A percentile compares a stretch with the other conserved stretches of the same genome.
phyloP scores from a whole-genome alignment of 2,113 vertebrate genomes.

The Sinocyclocheilus rhinocerous region DNA sequence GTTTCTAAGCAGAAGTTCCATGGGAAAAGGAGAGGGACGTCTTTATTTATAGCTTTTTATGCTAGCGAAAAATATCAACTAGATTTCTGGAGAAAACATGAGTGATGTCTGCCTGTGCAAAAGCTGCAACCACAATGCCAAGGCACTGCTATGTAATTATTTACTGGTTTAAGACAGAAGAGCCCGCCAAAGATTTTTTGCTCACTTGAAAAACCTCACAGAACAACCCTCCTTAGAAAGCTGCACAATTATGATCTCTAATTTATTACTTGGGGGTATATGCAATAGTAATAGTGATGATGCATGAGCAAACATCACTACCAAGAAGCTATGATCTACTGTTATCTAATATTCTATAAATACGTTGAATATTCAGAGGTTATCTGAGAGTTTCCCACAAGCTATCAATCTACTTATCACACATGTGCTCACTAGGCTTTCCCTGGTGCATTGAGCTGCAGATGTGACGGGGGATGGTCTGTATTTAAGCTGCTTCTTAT shows the following conservation, averaged over 20 bases:
- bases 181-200: background rate
- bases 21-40: background rate
- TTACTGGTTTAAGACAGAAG: background rate
- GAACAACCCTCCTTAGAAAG: background rate
- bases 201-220: background rate
- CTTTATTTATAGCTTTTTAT: background rate
- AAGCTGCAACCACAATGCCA: background rate
- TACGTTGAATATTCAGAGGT: background rate
- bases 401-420: slow-evolving; percentile 25
- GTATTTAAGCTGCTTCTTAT: slow-evolving; percentile 3
- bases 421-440: slow-evolving; percentile 1
- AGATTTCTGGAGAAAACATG: background rate
- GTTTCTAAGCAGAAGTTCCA: background rate
- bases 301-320: background rate
- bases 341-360: slow-evolving; percentile 2
- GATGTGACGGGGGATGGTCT: slow-evolving; percentile 20
- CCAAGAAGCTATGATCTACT: background rate
- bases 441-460: slow-evolving; percentile 17
- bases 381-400: slow-evolving; percentile 24
- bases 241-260: background rate
- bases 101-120: background rate
- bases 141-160: background rate
- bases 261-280: background rate
- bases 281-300: background rate
- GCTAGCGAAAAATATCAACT: background rate